Evolutionary conservation across 2,888 invertebrate species (phyloP).

Genomic region (Trisateles emortualis): DNA sequence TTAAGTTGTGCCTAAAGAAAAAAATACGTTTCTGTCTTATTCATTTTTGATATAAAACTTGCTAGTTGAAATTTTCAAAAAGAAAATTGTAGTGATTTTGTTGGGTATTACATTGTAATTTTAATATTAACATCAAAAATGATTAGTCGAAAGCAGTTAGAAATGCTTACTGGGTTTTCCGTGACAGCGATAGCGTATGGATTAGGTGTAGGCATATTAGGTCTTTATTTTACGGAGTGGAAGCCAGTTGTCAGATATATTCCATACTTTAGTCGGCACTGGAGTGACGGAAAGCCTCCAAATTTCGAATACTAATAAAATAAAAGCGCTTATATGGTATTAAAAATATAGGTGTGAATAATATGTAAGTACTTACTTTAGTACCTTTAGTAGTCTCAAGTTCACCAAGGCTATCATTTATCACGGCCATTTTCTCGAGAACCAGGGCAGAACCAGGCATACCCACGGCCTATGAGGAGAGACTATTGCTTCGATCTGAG

Average conservation of each 20-base stretch:
- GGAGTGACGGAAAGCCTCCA: background rate
- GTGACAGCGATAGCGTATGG: conserved; percentile 88
- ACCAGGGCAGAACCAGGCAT: too few species aligned
- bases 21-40: too few species aligned
- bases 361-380: background rate
- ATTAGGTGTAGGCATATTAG: conserved; percentile 58
- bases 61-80: background rate
- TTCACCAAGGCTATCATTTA: background rate
- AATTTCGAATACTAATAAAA: background rate
- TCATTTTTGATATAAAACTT: too few species aligned
- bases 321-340: background rate
- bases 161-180: conserved; percentile 77
- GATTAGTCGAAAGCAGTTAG: conserved; percentile 87
- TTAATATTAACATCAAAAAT: background rate
- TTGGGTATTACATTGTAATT: too few species aligned
- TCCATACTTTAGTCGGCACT: conserved; percentile 84
- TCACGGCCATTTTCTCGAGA: too few species aligned
- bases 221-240: conserved; percentile 92
- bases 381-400: background rate
- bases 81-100: background rate
- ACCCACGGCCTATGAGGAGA: too few species aligned
- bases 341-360: background rate
- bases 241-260: conserved; percentile 89
- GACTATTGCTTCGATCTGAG: too few species aligned
- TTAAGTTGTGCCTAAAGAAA: too few species aligned